Base-by-base conservation (phyloP, 1,140 invertebrate species). In the Heliothis subflexa region DNA sequence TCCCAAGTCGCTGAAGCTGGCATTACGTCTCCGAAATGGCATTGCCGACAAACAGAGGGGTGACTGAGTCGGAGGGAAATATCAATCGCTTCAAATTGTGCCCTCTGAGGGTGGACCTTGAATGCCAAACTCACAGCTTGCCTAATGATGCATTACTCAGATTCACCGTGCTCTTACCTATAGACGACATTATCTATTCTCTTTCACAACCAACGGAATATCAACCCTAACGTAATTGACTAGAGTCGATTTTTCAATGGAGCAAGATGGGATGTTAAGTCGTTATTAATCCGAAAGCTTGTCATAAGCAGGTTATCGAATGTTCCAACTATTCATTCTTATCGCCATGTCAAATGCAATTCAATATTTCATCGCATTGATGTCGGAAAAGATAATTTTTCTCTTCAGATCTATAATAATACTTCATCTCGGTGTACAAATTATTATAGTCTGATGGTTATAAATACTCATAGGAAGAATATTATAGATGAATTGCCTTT, bases 91-190 rank as follows among this genome's bases (percentile, higher is more conserved):
- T 72, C 83, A 86, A 89, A 89, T 88, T 87, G 83, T 77, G 79
- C 82, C 83, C 85, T 85, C 78, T 62, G 55, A 78, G 84, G 88
- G 85, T 84, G 83, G 77, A 83, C 78, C 82, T 83, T 90, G 91
- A 91, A 93, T 92, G 91, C 86, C 91, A 91, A 90, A 91, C 87
- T 90, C 88, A 88, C 86, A 84, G 89, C 85, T 90, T 89, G 86
- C 87, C 88, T 93, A 92, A 93, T 93, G 92, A 93, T 91, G 92
- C 92, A 92, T 91, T 91, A 91, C 89, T 90, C 80, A 87, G 87
- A 89, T 88, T 91, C 88, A 87, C 47, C 71, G 80, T 75, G 73
- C 82, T 62, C 81, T 40, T 78, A 80, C 83, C 81, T 81, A 85
- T 84, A 83, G 83, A 82, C 21, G 40, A 28, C 33, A 68, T 68